Conservation (phyloP, 2,888 invertebrate species). For the Blastobasis lacticolella region DNA sequence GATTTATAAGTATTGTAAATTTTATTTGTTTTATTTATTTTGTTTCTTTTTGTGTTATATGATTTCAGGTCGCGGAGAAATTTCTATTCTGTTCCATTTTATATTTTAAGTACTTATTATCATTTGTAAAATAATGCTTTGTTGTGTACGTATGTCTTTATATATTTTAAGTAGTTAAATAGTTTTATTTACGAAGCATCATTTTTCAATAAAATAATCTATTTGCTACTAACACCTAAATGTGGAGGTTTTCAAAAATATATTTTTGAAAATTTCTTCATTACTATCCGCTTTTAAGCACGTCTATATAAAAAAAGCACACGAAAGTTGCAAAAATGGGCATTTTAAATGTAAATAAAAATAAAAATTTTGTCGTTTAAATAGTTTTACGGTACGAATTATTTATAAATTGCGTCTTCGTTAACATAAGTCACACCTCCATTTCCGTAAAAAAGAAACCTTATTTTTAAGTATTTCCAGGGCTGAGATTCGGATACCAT, state of each 20-base stretch:
- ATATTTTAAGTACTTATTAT: neutral
- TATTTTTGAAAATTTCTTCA: slow-evolving; percentile 37
- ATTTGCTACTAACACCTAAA: slow-evolving; percentile 16
- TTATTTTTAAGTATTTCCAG: too few species aligned
- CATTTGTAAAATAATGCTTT: too few species aligned
- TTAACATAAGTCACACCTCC: slow-evolving; percentile 54
- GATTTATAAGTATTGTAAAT: slow-evolving; percentile 7
- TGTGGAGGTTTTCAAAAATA: slow-evolving; percentile 38
- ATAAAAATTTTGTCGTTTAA: neutral
- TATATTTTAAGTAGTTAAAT: slow-evolving; percentile 4
- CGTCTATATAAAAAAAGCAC: slow-evolving; percentile 18
- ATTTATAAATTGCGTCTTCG: neutral
- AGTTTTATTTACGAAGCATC: slow-evolving; percentile 22
- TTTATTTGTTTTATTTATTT: slow-evolving; percentile 7
- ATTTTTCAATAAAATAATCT: slow-evolving; percentile 20
- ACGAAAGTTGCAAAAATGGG: slow-evolving; percentile 54
- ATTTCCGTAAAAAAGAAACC: slow-evolving; percentile 50
- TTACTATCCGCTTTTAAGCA: slow-evolving; percentile 32
- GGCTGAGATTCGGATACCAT: too few species aligned
- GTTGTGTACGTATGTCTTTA: too few species aligned
- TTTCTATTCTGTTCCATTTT: slow-evolving; percentile 10
- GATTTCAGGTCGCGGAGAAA: neutral
- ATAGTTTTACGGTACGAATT: neutral
- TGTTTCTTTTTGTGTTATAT: slow-evolving; percentile 7
- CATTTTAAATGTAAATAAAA: slow-evolving; percentile 47